Percentiles rank a stretch among this genome's conserved stretches.
These are phyloP conservation scores for Tadarida brasiliensis DNA, from an alignment of 2,797 vertebrate genomes.

Conservation along the genomic window DNA sequence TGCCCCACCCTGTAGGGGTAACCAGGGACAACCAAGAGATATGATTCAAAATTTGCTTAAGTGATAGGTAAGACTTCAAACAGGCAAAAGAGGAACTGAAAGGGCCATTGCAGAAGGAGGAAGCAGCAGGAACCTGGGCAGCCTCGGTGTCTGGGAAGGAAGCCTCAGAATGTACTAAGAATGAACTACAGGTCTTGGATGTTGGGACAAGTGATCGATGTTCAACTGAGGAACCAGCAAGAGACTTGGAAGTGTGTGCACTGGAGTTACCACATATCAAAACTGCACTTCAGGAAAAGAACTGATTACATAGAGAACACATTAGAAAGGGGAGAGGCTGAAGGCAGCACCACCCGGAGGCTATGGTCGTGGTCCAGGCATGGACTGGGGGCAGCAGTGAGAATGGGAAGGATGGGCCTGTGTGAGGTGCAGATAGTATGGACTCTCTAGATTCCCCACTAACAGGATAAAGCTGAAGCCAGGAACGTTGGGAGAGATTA, in stretches of 20 bases:
- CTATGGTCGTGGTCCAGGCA: fast-evolving
- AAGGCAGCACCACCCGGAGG: not conserved
- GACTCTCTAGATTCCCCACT: not conserved
- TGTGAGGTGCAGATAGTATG: fast-evolving
- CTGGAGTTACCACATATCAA: not conserved
- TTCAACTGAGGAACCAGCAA: not conserved
- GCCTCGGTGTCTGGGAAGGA: not conserved
- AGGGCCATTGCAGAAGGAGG: not conserved
- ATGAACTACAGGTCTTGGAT: not conserved
- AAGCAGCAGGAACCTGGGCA: not conserved
- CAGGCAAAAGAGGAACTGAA: not conserved
- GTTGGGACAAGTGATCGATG: not conserved
- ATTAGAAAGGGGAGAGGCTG: not conserved
- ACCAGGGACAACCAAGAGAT: not conserved
- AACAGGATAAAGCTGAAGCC: not conserved
- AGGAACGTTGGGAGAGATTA: not conserved
- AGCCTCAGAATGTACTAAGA: not conserved
- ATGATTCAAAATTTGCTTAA: not conserved
- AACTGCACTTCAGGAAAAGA: not conserved
- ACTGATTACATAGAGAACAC: not conserved
- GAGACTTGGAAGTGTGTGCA: not conserved
- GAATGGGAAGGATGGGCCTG: not conserved
- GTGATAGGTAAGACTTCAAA: not conserved
- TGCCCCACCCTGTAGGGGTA: not conserved
- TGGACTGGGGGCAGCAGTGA: too few relatives aligned